Conservation (phyloP, 2,113 vertebrate species). For the Oryzias melastigma region DNA sequence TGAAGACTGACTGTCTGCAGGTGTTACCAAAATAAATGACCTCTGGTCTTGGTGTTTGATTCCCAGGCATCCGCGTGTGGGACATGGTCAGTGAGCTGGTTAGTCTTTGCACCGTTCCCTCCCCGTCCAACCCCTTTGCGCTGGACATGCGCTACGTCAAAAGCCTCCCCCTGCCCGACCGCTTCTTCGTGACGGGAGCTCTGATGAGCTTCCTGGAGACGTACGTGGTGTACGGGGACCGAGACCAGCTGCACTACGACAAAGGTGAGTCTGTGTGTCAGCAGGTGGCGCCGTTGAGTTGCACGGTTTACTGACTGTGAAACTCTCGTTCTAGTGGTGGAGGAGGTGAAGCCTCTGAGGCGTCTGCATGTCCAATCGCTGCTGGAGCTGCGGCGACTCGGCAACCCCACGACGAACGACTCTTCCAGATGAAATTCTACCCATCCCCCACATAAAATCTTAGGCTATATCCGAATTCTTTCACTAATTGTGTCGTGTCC, state of each 20-base stretch:
- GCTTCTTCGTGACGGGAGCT: constrained; percentile 76
- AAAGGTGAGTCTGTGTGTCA: constrained; percentile 54
- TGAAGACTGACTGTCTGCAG: constrained; percentile 1
- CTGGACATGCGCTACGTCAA: constrained; percentile 77
- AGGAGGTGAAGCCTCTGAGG: constrained; percentile 74
- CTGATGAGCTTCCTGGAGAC: constrained; percentile 78
- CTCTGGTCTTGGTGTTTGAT: not conserved
- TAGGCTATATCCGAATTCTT: too few relatives aligned
- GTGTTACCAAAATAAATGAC: not conserved
- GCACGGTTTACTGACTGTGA: not conserved
- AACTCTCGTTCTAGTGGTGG: constrained; percentile 64
- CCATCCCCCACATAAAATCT: too few relatives aligned
- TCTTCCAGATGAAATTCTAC: constrained; percentile 8
- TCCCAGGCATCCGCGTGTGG: constrained; percentile 74
- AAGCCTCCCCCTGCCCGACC: constrained; percentile 73
- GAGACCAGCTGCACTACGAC: constrained; percentile 70
- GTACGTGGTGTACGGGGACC: constrained; percentile 71
- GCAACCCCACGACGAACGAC: not conserved
- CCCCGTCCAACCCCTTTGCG: constrained; percentile 78
- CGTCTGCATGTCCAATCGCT: constrained; percentile 73
- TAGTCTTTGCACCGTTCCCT: constrained; percentile 75
- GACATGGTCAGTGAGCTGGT: constrained; percentile 80
- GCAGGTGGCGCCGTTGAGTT: constrained; percentile 48
- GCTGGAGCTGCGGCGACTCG: constrained; percentile 60
- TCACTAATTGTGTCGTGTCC: too few relatives aligned